A percentile compares a stretch with the other conserved stretches of the same genome.
phyloP scores from a whole-genome alignment of 1,140 invertebrate genomes.

The Penaeus japonicus region DNA sequence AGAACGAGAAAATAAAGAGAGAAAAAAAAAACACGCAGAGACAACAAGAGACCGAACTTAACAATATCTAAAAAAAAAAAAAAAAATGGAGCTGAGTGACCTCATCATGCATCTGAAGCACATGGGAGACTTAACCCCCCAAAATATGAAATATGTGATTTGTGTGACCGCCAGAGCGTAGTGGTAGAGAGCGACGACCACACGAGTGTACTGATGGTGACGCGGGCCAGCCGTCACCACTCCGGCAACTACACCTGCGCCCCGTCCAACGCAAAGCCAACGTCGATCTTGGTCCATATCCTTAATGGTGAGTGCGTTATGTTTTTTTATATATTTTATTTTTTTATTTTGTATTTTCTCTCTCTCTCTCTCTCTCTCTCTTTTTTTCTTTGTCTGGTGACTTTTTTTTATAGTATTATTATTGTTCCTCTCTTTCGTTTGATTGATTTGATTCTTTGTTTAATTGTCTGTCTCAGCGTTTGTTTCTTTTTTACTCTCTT shows the following conservation, averaged over 20 bases:
- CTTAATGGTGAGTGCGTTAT: constrained; percentile 76
- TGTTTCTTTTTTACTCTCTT: neutral
- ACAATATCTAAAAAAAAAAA: no score
- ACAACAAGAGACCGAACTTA: no score
- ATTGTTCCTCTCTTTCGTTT: neutral
- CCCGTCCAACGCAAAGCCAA: constrained; percentile 80
- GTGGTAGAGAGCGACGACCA: constrained; percentile 58
- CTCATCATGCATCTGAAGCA: no score
- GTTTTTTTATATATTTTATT: neutral
- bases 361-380: no score
- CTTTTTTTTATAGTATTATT: neutral
- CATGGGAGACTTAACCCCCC: no score
- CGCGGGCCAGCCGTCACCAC: constrained; percentile 62
- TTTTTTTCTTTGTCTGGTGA: no score
- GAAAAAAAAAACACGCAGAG: no score
- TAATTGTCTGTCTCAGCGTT: neutral
- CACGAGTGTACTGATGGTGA: constrained; percentile 57
- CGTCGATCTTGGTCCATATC: constrained; percentile 79
- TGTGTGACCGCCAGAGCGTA: constrained; percentile 37
- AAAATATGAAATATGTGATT: no score
- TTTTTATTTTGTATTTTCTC: neutral
- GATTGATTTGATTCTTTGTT: no score
- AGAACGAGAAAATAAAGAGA: no score
- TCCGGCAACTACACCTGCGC: constrained; percentile 80
- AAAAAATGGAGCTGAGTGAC: no score